Evolutionary conservation across 2,797 vertebrate species (phyloP), one percentile per base, ranked within the genome.

Genomic region (Poecilia gillii): DNA sequence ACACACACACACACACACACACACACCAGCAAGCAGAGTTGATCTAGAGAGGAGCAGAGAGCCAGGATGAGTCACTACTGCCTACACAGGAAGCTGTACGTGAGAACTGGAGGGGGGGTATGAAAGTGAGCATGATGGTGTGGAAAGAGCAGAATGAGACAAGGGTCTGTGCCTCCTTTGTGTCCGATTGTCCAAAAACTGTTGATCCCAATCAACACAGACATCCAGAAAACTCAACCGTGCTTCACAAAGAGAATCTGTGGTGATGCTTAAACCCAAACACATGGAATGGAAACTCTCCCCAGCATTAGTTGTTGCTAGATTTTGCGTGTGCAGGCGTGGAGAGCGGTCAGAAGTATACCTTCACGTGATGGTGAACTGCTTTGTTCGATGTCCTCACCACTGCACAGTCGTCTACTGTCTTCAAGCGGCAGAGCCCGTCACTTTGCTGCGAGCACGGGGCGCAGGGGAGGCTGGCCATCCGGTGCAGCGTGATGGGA

Each of bases 41-140:
- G 84, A 94, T 85, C 81, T 81, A 88, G 85, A 88, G 88, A 85
- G 78, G 78, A 92, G 91, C 87, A 89, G 86, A 90, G 91, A 94
- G 93, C 88, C 90, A 88, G 94, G 89, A 93, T 95, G 93, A 96
- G 94, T 96, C 94, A 95, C 94, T 93, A 87, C 89, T 93, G 91
- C 94, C 94, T 93, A 92, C 92, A 94, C 91, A 94, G 92, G 92
- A 93, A 92, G 93, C 93, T 87, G 62, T 82, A 79, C 85, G 86
- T 83, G 88, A 81, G 88, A 84, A 91, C 84, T 88, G 84, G 87
- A 90, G 85, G 87, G 85, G 88, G 77, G 72, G 88, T 78, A 78
- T 78, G 84, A 76, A 79, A 49, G 85, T 81, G 88, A 85, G 83
- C 78, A 87, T 82, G 85, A 83, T 77, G 33, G 88, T 90, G 81